Percentiles rank a stretch among this genome's conserved stretches.
Evolutionary conservation across 2,888 invertebrate species (phyloP).

Genomic region (Cantharis lateralis): DNA sequence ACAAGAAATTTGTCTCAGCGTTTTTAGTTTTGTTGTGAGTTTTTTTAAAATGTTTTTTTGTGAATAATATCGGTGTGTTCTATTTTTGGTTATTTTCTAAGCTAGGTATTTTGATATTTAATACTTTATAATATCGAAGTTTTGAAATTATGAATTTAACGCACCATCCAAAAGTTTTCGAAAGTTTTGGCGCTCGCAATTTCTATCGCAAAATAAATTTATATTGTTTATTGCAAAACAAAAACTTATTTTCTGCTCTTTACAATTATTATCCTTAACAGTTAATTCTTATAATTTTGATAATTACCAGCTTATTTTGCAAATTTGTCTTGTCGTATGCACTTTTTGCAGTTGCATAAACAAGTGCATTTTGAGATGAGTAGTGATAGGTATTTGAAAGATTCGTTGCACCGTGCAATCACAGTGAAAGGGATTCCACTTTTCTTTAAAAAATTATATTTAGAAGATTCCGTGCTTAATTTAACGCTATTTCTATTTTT

Average conservation of each 20-base stretch:
- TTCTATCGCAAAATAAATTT: not conserved
- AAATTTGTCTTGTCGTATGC: not conserved
- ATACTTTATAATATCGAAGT: not conserved
- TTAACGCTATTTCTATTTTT: not conserved
- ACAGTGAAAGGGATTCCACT: not conserved
- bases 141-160: constrained; percentile 2
- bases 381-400: not conserved
- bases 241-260: not conserved
- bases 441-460: not conserved
- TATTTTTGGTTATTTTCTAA: constrained; percentile 5
- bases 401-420: not conserved
- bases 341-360: not conserved
- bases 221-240: not conserved
- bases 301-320: not conserved
- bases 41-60: constrained; percentile 15
- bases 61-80: constrained; percentile 23
- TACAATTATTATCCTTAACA: not conserved
- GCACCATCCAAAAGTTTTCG: constrained; percentile 6
- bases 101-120: constrained; percentile 10
- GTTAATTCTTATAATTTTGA: not conserved
- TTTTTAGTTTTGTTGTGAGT: constrained; percentile 30
- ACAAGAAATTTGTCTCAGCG: constrained; percentile 18
- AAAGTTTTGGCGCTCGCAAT: constrained; percentile 10
- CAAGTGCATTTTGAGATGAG: not conserved
- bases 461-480: not conserved